Conservation (phyloP, 2,113 vertebrate genomes). For the Otus sunia region DNA sequence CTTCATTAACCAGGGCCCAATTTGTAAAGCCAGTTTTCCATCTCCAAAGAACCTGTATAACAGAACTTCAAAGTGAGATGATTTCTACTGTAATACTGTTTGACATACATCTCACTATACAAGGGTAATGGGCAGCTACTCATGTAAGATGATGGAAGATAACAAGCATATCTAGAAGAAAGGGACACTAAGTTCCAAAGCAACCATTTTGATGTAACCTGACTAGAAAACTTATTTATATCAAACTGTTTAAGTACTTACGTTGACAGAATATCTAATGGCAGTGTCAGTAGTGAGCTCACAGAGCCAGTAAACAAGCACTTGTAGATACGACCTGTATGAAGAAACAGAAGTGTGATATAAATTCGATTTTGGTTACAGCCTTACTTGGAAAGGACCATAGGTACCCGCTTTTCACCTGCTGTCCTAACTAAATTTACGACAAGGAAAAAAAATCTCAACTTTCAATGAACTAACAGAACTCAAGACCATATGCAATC, state of each 20-base stretch:
- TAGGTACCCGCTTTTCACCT: not conserved
- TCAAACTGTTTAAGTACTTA: conserved; percentile 74
- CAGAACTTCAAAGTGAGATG: not conserved
- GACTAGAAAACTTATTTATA: not conserved
- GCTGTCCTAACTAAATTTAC: not conserved
- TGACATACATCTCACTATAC: rapidly evolving
- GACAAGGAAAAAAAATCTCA: not conserved
- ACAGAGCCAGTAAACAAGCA: conserved; percentile 99
- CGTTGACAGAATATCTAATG: conserved; percentile 97
- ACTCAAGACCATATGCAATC: not conserved
- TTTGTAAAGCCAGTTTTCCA: not conserved
- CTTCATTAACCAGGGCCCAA: not conserved
- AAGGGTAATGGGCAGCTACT: not conserved
- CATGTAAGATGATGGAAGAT: not conserved
- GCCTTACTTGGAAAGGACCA: not conserved
- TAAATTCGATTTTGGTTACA: not conserved
- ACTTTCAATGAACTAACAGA: not conserved
- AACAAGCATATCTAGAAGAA: not conserved
- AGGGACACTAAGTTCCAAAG: not conserved
- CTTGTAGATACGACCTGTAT: conserved; percentile 95
- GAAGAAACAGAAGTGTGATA: not conserved
- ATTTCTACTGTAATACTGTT: not conserved
- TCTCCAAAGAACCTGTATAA: not conserved
- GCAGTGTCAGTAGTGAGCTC: conserved; percentile 96
- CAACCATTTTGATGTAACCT: not conserved